These are phyloP conservation scores for Eidolon helvum DNA, from an alignment of 2,113 vertebrate genomes.

Conservation along the genomic window DNA sequence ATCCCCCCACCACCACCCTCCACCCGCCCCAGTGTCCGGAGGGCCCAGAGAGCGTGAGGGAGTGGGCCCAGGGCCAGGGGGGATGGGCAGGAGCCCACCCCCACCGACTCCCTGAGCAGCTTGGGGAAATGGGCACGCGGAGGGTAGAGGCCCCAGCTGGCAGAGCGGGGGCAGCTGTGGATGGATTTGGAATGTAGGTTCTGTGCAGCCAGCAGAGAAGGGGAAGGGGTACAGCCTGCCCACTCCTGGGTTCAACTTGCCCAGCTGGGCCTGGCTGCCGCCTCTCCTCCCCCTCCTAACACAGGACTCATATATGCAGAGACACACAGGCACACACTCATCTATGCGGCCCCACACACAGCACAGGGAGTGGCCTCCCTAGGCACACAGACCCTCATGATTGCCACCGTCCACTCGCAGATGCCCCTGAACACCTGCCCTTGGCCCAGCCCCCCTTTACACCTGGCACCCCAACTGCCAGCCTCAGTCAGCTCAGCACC, in stretches of 20 bases:
- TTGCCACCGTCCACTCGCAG: not conserved
- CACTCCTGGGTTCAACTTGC: not conserved
- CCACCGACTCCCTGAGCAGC: not conserved
- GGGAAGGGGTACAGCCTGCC: constrained; percentile 30
- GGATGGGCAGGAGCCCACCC: constrained; percentile 30
- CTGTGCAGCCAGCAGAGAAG: not conserved
- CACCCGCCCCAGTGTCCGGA: constrained; percentile 63
- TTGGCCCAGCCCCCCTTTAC: not conserved
- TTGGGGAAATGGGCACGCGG: constrained; percentile 7
- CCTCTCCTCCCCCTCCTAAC: not conserved
- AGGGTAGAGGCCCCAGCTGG: not conserved
- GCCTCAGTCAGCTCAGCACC: not conserved
- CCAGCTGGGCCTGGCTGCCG: not conserved
- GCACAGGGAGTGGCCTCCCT: not conserved
- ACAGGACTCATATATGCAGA: constrained; percentile 68
- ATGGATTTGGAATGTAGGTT: constrained; percentile 53
- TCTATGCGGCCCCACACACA: constrained; percentile 44
- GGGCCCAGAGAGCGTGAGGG: constrained; percentile 52
- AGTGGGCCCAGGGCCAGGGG: constrained; percentile 45
- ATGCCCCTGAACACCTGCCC: not conserved
- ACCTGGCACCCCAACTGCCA: not conserved
- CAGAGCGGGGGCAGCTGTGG: not conserved
- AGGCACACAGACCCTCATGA: not conserved
- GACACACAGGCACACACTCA: constrained; percentile 56
- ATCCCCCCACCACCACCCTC: constrained; percentile 27